Conservation (phyloP, 2,888 invertebrate species). For the Piscicola geometra region DNA sequence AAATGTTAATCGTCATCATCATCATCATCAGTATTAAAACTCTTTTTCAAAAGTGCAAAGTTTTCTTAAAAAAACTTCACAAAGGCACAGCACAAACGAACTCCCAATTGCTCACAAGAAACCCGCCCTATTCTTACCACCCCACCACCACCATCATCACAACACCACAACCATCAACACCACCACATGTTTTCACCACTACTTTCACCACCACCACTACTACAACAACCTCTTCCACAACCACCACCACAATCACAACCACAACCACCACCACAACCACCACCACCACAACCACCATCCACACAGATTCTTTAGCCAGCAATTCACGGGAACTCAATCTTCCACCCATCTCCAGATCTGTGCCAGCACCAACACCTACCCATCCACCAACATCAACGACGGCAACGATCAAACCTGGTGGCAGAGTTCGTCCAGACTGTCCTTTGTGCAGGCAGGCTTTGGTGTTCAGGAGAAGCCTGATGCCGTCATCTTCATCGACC, state of each 20-base stretch:
- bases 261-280: not conserved
- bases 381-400: constrained; percentile 45
- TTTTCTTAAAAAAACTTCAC: too few relatives aligned
- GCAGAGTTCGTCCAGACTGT: constrained; percentile 46
- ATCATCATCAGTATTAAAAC: too few relatives aligned
- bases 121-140: too few relatives aligned
- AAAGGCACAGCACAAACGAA: too few relatives aligned
- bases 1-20: too few relatives aligned
- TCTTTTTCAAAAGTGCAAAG: too few relatives aligned
- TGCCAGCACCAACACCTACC: constrained; percentile 26
- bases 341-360: constrained; percentile 18
- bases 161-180: too few relatives aligned
- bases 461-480: constrained; percentile 37
- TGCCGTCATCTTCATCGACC: constrained; percentile 42
- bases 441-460: constrained; percentile 37
- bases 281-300: not conserved
- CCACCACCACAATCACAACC: not conserved
- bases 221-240: constrained; percentile 31
- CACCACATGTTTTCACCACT: too few relatives aligned
- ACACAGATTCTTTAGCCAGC: constrained; percentile 16
- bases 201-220: not conserved
- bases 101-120: too few relatives aligned
- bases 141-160: too few relatives aligned
- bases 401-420: constrained; percentile 45
- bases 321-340: not conserved